phyloP scores from a whole-genome alignment of 2,113 vertebrate species.

The Greenwoodochromis staneri region DNA sequence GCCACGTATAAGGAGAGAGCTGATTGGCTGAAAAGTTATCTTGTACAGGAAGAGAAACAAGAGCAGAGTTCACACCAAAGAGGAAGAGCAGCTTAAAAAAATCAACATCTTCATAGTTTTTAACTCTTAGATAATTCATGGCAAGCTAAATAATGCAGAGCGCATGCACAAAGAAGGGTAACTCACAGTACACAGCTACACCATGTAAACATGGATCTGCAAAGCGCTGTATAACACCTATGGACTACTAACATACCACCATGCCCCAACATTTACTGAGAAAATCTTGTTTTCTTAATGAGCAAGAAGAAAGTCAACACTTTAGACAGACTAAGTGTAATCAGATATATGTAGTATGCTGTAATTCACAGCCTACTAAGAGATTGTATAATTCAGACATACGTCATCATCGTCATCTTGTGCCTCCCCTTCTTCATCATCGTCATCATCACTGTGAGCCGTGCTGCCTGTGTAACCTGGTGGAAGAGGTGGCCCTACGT shows the following conservation, averaged over 20 bases:
- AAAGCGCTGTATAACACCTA: not conserved
- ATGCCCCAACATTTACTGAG: not conserved
- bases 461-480: constrained; percentile 69
- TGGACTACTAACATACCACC: not conserved
- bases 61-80: not conserved
- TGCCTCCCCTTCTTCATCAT: constrained; percentile 60
- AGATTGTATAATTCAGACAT: constrained; percentile 53
- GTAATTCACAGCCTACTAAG: not conserved
- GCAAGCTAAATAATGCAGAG: not conserved
- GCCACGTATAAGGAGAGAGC: not conserved
- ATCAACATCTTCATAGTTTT: not conserved
- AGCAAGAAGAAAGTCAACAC: not conserved
- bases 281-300: not conserved
- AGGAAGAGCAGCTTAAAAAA: not conserved
- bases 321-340: not conserved
- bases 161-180: not conserved
- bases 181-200: not conserved
- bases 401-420: constrained; percentile 74
- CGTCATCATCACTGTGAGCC: constrained; percentile 63
- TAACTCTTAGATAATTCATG: not conserved
- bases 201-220: not conserved
- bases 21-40: not conserved
- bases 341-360: not conserved
- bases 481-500: constrained; percentile 77
- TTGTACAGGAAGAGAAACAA: not conserved